Conservation (phyloP, 2,797 vertebrate genomes). For the Orientallactaga sibirica region DNA sequence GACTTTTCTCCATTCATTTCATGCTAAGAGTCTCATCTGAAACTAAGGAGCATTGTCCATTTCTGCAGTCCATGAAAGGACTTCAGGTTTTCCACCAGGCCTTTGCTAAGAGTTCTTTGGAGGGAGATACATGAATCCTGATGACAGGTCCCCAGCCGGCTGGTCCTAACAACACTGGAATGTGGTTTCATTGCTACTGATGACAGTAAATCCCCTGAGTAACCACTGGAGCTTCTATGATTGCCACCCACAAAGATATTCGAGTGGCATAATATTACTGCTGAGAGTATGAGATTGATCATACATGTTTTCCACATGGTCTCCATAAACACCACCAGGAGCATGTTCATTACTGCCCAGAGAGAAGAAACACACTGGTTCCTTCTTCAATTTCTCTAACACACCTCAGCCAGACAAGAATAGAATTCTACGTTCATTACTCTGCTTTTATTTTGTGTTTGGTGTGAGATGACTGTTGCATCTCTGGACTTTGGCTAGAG, state of each 20-base stretch:
- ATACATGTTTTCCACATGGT: neutral
- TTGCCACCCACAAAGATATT: neutral
- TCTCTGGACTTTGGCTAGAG: neutral
- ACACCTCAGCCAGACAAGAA: neutral
- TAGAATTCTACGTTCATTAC: neutral
- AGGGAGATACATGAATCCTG: neutral
- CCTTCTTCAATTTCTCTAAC: neutral
- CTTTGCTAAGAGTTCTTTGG: neutral
- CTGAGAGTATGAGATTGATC: neutral
- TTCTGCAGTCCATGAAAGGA: neutral
- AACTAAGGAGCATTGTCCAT: neutral
- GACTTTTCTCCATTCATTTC: neutral
- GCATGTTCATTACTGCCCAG: neutral
- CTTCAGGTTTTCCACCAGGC: neutral
- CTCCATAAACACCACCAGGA: neutral
- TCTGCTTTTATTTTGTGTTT: neutral
- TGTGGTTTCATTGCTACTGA: neutral
- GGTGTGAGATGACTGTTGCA: neutral
- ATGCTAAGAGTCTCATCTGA: neutral
- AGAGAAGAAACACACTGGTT: neutral
- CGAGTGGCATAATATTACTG: too few species aligned
- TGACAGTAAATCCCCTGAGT: neutral
- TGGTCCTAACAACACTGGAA: rapidly evolving
- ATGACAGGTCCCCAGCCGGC: too few species aligned
- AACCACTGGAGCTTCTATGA: neutral